Conservation (phyloP, 2,888 invertebrate species). For the Nineta flava region DNA sequence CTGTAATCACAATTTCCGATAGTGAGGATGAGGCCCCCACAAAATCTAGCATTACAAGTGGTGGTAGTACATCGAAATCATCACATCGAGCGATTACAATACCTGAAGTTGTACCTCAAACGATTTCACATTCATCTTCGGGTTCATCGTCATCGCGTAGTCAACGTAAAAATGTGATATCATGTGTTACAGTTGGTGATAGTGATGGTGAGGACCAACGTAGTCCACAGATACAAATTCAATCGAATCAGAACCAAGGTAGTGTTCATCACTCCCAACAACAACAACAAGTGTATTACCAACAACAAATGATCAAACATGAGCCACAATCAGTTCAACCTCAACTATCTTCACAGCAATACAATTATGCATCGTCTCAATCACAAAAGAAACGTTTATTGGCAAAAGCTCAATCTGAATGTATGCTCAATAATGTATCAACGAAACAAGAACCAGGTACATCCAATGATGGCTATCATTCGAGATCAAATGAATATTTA, state of each 20-base stretch:
- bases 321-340: slow-evolving; percentile 30
- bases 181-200: slow-evolving; percentile 63
- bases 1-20: slow-evolving; percentile 90
- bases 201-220: slow-evolving; percentile 53
- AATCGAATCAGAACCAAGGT: slow-evolving; percentile 7
- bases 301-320: slow-evolving; percentile 31
- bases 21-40: slow-evolving; percentile 72
- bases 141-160: slow-evolving; percentile 19
- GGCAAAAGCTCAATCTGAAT: slow-evolving; percentile 72
- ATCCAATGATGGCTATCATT: slow-evolving; percentile 20
- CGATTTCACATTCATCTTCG: slow-evolving; percentile 25
- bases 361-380: slow-evolving; percentile 37
- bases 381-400: slow-evolving; percentile 80
- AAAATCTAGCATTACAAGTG: slow-evolving; percentile 31
- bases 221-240: slow-evolving; percentile 20
- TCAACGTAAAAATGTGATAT: slow-evolving; percentile 56
- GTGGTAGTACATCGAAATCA: slow-evolving; percentile 19
- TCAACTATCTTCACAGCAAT: slow-evolving; percentile 19
- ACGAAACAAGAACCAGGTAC: slow-evolving; percentile 45
- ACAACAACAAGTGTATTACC: slow-evolving; percentile 22
- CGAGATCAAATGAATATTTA: slow-evolving; percentile 23
- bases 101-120: slow-evolving; percentile 13
- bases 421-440: slow-evolving; percentile 39
- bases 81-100: slow-evolving; percentile 6
- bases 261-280: slow-evolving; percentile 13